Percentiles rank a stretch among this genome's conserved stretches.
Conservation (phyloP, 2,888 invertebrate species). For the Synergus umbraculus region DNA sequence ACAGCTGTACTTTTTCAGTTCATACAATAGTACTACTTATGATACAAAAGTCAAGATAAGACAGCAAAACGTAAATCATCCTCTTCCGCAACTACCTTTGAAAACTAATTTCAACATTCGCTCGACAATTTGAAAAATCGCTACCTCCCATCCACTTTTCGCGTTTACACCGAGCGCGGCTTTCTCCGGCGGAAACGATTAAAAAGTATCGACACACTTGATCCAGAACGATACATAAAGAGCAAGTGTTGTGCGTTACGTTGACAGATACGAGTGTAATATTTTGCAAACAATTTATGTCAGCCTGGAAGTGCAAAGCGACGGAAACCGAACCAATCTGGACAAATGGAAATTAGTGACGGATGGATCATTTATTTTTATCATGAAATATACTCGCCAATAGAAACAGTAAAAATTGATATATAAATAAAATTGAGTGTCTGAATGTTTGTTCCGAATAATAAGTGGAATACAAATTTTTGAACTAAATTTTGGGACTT, state of each 20-base stretch:
- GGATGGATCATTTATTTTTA: constrained; percentile 17
- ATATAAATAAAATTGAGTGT: too few species aligned
- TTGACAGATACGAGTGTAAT: constrained; percentile 36
- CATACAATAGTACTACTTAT: too few species aligned
- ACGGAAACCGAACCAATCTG: constrained; percentile 19
- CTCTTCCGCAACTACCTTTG: background rate
- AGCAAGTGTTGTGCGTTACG: constrained; percentile 41
- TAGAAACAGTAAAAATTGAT: background rate
- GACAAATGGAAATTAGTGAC: constrained; percentile 3
- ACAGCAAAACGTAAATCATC: background rate
- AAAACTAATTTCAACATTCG: background rate
- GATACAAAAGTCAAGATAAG: background rate
- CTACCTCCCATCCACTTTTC: background rate
- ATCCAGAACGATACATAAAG: constrained; percentile 52
- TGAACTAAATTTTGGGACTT: too few species aligned
- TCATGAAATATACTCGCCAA: background rate
- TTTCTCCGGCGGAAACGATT: constrained; percentile 53
- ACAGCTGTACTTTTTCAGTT: background rate
- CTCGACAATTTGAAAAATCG: background rate
- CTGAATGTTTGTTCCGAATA: too few species aligned
- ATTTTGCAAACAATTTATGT: constrained; percentile 30
- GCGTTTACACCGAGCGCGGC: constrained; percentile 1
- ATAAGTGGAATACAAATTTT: too few species aligned
- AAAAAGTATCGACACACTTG: constrained; percentile 58
- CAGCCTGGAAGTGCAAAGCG: constrained; percentile 21